phyloP scores from a whole-genome alignment of 2,113 vertebrate species.

The Ranitomeya variabilis region DNA sequence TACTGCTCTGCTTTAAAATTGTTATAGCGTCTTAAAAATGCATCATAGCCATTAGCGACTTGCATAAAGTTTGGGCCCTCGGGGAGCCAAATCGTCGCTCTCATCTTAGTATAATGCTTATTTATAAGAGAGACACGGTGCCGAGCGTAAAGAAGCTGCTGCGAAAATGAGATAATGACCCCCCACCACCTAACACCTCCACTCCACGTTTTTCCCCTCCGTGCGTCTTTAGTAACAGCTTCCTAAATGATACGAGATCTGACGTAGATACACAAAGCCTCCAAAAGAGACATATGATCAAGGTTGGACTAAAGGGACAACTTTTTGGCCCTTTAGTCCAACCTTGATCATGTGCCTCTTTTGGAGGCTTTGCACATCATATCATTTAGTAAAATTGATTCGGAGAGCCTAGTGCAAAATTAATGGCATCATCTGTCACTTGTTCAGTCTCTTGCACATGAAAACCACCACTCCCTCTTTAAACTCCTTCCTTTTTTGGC shows the following conservation, averaged over 20 bases:
- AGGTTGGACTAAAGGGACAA: no score
- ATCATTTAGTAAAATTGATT: no score
- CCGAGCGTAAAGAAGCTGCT: background rate
- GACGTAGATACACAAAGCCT: no score
- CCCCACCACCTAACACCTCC: background rate
- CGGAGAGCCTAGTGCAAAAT: no score
- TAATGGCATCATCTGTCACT: no score
- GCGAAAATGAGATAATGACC: background rate
- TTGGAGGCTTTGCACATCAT: no score
- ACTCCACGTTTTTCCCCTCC: background rate
- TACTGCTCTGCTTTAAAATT: constrained; percentile 22
- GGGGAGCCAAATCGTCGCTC: background rate
- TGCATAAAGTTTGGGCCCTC: constrained; percentile 5
- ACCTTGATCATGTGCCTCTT: no score
- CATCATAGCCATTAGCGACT: constrained; percentile 20
- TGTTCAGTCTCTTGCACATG: no score
- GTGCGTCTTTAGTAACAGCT: background rate
- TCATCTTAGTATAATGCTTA: background rate
- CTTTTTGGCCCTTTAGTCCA: no score
- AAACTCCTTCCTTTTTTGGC: no score
- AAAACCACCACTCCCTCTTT: no score
- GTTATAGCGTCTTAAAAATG: constrained; percentile 17
- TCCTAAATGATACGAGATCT: background rate
- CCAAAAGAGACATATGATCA: no score
- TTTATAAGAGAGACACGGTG: background rate